phyloP scores from a whole-genome alignment of 2,113 vertebrate species.

The Brienomyrus longianalis region DNA sequence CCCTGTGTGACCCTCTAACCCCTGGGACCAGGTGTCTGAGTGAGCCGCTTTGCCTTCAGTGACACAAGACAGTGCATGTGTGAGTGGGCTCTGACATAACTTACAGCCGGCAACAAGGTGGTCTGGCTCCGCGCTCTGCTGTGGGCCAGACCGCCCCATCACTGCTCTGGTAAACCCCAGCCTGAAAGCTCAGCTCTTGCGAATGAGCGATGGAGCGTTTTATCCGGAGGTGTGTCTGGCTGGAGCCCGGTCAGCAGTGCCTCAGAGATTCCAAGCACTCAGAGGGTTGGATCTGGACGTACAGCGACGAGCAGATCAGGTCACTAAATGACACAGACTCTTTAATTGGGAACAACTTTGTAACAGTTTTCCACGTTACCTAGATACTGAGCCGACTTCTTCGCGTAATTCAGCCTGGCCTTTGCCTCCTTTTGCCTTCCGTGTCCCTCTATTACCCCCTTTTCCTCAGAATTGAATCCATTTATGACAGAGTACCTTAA shows the following conservation, averaged over 20 bases:
- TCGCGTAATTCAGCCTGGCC: slow-evolving; percentile 33
- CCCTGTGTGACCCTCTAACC: not conserved
- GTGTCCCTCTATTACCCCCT: not conserved
- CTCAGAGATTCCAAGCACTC: not conserved
- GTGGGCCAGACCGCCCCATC: not conserved
- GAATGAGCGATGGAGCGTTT: not conserved
- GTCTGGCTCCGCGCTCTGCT: not conserved
- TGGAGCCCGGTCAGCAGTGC: not conserved
- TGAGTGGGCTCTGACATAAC: not conserved
- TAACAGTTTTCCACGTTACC: slow-evolving; percentile 58
- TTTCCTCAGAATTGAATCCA: slow-evolving; percentile 13
- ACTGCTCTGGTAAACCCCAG: not conserved
- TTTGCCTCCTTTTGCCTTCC: slow-evolving; percentile 22
- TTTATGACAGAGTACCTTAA: slow-evolving; percentile 9
- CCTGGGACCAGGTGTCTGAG: not conserved
- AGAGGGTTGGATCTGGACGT: slow-evolving; percentile 45
- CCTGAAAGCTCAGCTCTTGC: not conserved
- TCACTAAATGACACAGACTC: slow-evolving; percentile 59
- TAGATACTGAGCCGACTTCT: slow-evolving; percentile 44
- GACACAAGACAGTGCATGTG: not conserved
- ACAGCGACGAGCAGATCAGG: slow-evolving; percentile 44
- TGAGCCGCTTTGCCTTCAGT: not conserved
- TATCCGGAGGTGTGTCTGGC: not conserved
- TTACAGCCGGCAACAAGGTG: not conserved
- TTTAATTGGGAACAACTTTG: slow-evolving; percentile 65